Conservation (phyloP, 2,888 invertebrate species). For the Adelphocoris suturalis region DNA sequence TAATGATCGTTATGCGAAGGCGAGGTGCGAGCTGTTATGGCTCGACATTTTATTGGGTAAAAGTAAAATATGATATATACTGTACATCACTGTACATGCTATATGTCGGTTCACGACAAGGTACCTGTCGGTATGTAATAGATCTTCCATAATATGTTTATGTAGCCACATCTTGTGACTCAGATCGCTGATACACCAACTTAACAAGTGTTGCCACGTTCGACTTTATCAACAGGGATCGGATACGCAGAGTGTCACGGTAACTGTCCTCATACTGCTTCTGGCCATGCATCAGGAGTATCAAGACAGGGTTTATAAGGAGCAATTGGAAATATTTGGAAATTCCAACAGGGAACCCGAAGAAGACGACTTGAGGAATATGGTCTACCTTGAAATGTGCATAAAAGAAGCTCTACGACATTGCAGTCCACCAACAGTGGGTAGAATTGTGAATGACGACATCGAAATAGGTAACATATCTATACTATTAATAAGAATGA, state of each 20-base stretch:
- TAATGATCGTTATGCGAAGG: too few relatives aligned
- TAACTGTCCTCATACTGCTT: not conserved
- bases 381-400: slow-evolving; percentile 64
- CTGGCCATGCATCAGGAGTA: slow-evolving; percentile 53
- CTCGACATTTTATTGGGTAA: too few relatives aligned
- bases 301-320: slow-evolving; percentile 49
- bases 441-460: not conserved
- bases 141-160: too few relatives aligned
- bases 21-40: too few relatives aligned
- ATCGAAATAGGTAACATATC: slow-evolving; percentile 52
- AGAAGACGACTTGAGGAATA: slow-evolving; percentile 43
- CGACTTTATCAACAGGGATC: slow-evolving; percentile 5
- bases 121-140: too few relatives aligned
- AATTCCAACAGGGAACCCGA: slow-evolving; percentile 34
- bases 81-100: too few relatives aligned
- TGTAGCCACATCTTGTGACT: too few relatives aligned
- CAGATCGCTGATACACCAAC: too few relatives aligned
- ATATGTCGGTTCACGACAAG: too few relatives aligned
- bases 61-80: too few relatives aligned
- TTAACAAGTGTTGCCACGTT: too few relatives aligned
- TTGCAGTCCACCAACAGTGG: slow-evolving; percentile 35
- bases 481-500: too few relatives aligned
- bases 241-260: slow-evolving; percentile 11
- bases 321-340: slow-evolving; percentile 41
- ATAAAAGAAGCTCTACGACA: slow-evolving; percentile 53